Percentiles rank a stretch among this genome's conserved stretches.
Conservation (phyloP, 2,888 invertebrate genomes). For the Acronicta psi region DNA sequence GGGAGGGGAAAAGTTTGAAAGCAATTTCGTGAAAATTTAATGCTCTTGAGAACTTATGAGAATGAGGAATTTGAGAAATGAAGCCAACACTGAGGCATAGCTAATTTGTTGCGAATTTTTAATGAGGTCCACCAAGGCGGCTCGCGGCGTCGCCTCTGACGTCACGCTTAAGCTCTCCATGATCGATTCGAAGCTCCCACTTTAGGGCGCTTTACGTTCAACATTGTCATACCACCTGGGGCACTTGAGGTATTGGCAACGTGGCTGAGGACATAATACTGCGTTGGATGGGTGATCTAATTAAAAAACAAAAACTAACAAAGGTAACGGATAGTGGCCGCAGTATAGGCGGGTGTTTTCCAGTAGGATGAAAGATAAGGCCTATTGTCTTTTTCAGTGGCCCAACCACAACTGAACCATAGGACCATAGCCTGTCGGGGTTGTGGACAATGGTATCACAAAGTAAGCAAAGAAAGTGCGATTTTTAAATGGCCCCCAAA, state of each 20-base stretch:
- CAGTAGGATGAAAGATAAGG: too few relatives aligned
- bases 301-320: not conserved
- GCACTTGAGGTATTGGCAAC: not conserved
- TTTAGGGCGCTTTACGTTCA: slow-evolving; percentile 6
- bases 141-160: slow-evolving; percentile 46
- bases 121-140: slow-evolving; percentile 70
- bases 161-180: slow-evolving; percentile 33
- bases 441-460: too few relatives aligned
- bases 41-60: slow-evolving; percentile 81
- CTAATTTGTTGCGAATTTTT: slow-evolving; percentile 84
- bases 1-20: slow-evolving; percentile 84
- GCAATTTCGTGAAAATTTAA: slow-evolving; percentile 87
- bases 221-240: slow-evolving; percentile 2
- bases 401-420: too few relatives aligned
- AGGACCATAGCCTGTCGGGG: too few relatives aligned
- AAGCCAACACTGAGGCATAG: slow-evolving; percentile 83
- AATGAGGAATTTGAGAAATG: slow-evolving; percentile 83
- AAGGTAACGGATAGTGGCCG: not conserved
- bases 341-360: too few relatives aligned
- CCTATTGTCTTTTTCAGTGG: too few relatives aligned
- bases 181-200: slow-evolving; percentile 33
- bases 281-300: too few relatives aligned
- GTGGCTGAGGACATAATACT: not conserved
- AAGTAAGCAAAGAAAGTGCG: too few relatives aligned
- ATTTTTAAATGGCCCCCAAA: too few relatives aligned